Conservation (phyloP, 2,888 invertebrate species). For the Lingula anatina region DNA sequence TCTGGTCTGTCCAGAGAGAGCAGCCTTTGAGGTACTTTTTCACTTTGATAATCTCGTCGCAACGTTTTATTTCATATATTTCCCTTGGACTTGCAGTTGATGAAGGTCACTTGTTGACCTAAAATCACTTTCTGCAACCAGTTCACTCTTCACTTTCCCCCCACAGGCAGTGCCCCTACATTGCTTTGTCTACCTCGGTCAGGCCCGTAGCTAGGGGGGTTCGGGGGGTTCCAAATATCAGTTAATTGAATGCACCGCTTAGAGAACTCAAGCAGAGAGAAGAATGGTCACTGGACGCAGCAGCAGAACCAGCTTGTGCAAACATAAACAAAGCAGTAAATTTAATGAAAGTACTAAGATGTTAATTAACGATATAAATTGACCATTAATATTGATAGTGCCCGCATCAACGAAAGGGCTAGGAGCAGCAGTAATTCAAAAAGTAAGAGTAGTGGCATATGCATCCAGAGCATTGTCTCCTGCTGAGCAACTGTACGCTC, state of each 20-base stretch:
- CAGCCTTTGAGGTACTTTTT: too few species aligned
- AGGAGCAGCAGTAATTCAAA: neutral
- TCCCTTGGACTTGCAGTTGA: too few species aligned
- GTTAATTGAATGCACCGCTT: conserved; percentile 7
- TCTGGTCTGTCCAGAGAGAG: too few species aligned
- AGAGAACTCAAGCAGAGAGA: conserved; percentile 8
- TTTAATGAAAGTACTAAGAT: conserved; percentile 6
- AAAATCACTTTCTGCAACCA: too few species aligned
- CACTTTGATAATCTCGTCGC: too few species aligned
- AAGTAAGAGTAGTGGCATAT: conserved; percentile 2
- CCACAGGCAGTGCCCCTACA: too few species aligned
- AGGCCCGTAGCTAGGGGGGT: too few species aligned
- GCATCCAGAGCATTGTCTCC: conserved; percentile 3
- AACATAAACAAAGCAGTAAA: conserved; percentile 4
- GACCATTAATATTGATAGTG: conserved; percentile 3
- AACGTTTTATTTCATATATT: too few species aligned
- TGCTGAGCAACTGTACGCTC: conserved; percentile 3
- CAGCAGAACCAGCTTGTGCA: conserved; percentile 1
- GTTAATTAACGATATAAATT: neutral
- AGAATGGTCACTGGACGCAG: conserved; percentile 3
- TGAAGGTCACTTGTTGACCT: too few species aligned
- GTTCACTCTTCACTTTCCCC: too few species aligned
- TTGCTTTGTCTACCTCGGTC: too few species aligned
- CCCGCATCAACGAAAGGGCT: neutral
- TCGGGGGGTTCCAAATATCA: conserved; percentile 7